These are phyloP conservation scores for Pseudachorutes palmiensis DNA, from an alignment of 1,140 invertebrate genomes.

Conservation along the genomic window DNA sequence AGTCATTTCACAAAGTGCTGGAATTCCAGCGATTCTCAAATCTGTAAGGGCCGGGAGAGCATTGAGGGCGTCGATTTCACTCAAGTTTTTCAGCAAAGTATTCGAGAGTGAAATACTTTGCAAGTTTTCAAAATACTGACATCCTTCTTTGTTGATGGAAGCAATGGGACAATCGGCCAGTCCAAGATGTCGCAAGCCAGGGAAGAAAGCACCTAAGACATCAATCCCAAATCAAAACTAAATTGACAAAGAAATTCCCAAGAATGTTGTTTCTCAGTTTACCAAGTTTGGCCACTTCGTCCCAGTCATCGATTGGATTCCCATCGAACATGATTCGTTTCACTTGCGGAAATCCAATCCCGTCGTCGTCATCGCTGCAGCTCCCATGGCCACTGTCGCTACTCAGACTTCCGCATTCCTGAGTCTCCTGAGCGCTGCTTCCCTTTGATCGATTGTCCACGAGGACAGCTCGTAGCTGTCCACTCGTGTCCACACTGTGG, in stretches of 20 bases:
- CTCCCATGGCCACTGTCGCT: slow-evolving; percentile 36
- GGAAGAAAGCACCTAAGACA: slow-evolving; percentile 50
- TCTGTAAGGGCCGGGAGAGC: slow-evolving; percentile 61
- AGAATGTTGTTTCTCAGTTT: neutral
- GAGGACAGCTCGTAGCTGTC: too few relatives aligned
- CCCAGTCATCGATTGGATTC: slow-evolving; percentile 72
- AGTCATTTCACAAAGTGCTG: slow-evolving; percentile 33
- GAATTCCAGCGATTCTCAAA: slow-evolving; percentile 35
- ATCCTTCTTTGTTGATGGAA: slow-evolving; percentile 45
- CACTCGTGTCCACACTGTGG: slow-evolving; percentile 60
- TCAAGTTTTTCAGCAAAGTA: slow-evolving; percentile 70
- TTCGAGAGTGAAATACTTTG: slow-evolving; percentile 76
- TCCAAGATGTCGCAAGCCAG: slow-evolving; percentile 70
- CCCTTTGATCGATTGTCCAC: too few relatives aligned
- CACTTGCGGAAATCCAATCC: slow-evolving; percentile 35
- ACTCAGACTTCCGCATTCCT: slow-evolving; percentile 45
- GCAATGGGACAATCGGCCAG: slow-evolving; percentile 72
- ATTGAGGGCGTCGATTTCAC: slow-evolving; percentile 73
- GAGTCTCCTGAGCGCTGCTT: too few relatives aligned
- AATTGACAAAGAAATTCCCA: neutral
- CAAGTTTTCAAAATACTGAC: slow-evolving; percentile 57
- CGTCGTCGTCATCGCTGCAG: slow-evolving; percentile 35
- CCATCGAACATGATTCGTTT: slow-evolving; percentile 39
- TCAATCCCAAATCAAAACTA: neutral
- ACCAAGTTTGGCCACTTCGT: slow-evolving; percentile 71